Base-by-base conservation (phyloP, 2,113 vertebrate genomes). In the Hemiprocne comata region DNA sequence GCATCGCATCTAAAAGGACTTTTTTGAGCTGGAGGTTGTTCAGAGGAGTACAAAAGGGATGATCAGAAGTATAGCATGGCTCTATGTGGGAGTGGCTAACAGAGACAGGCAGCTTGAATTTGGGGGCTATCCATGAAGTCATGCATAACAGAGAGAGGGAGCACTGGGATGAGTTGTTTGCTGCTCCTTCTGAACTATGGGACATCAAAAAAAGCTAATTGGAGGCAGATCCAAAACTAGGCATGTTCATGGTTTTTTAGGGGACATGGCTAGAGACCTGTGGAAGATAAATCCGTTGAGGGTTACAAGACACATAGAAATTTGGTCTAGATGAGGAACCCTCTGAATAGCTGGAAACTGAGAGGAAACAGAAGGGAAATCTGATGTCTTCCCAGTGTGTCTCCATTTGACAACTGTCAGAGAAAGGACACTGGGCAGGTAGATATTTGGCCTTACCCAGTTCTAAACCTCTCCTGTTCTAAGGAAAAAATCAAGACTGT, bases 121-220 rank as follows among this genome's bases (percentile, higher is more conserved):
- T 9, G 12, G 48, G 7, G 3, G 4, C 44, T 46, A 3, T 33
- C 18, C 24, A 5, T 81, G 46, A 66, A 44, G 25, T 65, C 36
- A 34, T 7, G 13, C 4, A 2, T 11, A 50, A 36, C 66, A 66
- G 33, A 62, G 75, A 10, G 40, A 34, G 85, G 18, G 18, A 66
- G 33, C 0, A 0, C 21, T n/a, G 36, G 8, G 7, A 50, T 62
- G 10, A 81, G 13, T 23, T 85, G 4, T 24, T 80, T 16, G 10
- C n/a, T 84, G 60, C 36, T 70, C 5, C 34, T 73, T 87, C 65
- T 9, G 28, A 93, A 36, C 17, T 44, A 42, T 12, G 12, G 15
- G 17, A 5, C 46, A 34, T n/a, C 24, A 46, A 36, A 28, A 29
- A 5, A 61, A 84, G 26, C 14, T 40, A 53, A 53, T 2, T 40